A percentile compares a stretch with the other conserved stretches of the same genome.
Conservation (phyloP, 2,888 invertebrate genomes). For the Biston stratarius region DNA sequence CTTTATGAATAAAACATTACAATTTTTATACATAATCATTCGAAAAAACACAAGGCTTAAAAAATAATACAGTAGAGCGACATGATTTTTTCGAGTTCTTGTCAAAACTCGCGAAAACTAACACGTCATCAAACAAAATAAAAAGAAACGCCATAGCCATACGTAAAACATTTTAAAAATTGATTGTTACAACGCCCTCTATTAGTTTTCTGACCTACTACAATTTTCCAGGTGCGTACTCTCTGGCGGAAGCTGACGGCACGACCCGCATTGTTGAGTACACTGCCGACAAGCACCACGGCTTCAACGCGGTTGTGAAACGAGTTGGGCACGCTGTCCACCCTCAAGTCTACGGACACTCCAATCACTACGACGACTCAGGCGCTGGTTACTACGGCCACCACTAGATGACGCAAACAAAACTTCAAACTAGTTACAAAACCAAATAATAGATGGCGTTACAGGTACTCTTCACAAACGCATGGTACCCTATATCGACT, state of each 20-base stretch:
- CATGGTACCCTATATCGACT: constrained; percentile 29
- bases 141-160: too few relatives aligned
- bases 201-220: constrained; percentile 2
- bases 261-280: constrained; percentile 83
- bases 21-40: too few relatives aligned
- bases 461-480: constrained; percentile 34
- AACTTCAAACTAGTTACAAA: constrained; percentile 43
- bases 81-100: too few relatives aligned
- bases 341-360: constrained; percentile 72
- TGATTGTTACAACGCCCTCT: constrained; percentile 25
- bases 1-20: too few relatives aligned
- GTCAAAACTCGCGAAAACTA: too few relatives aligned
- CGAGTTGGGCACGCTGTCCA: constrained; percentile 80
- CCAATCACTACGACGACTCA: constrained; percentile 58
- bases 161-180: too few relatives aligned
- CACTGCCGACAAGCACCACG: constrained; percentile 81
- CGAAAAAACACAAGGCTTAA: too few relatives aligned
- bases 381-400: constrained; percentile 64
- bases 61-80: too few relatives aligned
- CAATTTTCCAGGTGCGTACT: constrained; percentile 74
- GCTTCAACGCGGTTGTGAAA: constrained; percentile 84
- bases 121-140: too few relatives aligned
- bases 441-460: constrained; percentile 59
- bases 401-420: constrained; percentile 72
- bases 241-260: constrained; percentile 81